A percentile compares a stretch with the other conserved stretches of the same genome.
Conservation (phyloP, 2,797 vertebrate species). For the Acanthiza pusilla region DNA sequence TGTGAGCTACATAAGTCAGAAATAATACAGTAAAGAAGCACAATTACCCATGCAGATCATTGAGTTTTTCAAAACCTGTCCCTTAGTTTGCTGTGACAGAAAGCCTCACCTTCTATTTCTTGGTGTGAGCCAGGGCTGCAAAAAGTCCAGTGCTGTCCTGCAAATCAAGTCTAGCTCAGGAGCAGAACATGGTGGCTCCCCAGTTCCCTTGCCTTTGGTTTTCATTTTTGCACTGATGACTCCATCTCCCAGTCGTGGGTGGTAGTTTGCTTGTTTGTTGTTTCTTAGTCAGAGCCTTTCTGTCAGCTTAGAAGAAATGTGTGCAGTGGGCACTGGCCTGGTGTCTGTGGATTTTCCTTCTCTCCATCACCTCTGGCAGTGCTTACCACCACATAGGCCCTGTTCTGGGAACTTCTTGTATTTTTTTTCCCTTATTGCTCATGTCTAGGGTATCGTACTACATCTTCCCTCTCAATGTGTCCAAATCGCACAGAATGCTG, state of each 20-base stretch:
- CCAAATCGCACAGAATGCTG: not conserved
- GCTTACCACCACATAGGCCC: not conserved
- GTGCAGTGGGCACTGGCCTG: not conserved
- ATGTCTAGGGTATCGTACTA: not conserved
- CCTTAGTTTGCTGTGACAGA: not conserved
- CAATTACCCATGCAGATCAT: not conserved
- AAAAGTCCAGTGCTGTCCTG: not conserved
- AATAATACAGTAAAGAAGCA: not conserved
- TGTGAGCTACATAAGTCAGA: fast-evolving
- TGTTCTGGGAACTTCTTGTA: not conserved
- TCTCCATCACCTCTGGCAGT: not conserved
- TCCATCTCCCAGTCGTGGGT: fast-evolving
- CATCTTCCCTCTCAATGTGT: not conserved
- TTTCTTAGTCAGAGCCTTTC: not conserved
- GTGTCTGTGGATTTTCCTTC: not conserved
- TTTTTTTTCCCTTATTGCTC: not conserved
- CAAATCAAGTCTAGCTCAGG: not conserved
- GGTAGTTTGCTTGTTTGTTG: not conserved
- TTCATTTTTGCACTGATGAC: not conserved
- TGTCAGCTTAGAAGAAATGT: not conserved
- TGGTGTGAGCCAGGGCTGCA: not conserved
- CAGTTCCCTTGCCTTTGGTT: not conserved
- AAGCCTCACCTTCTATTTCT: not conserved
- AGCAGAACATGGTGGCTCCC: not conserved
- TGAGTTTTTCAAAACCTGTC: not conserved